These are phyloP conservation scores for Mesoligia furuncula DNA, from an alignment of 2,888 invertebrate species.

Conservation along the genomic window DNA sequence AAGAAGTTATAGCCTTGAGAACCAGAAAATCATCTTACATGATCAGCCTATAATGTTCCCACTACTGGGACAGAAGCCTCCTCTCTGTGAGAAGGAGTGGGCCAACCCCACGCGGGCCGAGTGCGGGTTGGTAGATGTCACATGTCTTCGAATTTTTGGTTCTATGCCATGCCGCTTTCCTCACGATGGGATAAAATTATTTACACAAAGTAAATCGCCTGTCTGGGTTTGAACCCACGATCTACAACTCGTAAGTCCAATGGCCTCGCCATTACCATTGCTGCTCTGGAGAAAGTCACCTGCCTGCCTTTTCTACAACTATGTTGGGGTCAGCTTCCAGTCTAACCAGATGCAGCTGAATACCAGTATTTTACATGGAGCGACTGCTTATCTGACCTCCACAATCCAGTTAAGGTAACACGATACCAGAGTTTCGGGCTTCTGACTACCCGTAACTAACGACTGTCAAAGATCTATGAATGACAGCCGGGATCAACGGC, in stretches of 20 bases:
- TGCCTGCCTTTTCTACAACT: neutral
- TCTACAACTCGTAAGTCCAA: neutral
- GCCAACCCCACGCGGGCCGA: neutral
- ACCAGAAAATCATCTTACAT: neutral
- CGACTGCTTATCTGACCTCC: neutral
- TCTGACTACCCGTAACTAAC: neutral
- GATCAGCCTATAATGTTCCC: neutral
- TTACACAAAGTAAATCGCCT: neutral
- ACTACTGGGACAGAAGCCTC: no score
- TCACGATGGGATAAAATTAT: neutral
- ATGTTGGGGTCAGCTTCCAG: no score
- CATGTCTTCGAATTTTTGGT: neutral
- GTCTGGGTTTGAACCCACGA: neutral
- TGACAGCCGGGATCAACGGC: neutral
- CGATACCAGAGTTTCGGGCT: neutral
- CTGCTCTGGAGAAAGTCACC: neutral
- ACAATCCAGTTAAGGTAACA: neutral
- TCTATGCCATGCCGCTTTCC: neutral
- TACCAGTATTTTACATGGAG: neutral
- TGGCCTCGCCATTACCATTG: no score
- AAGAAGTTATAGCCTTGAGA: conserved; percentile 53
- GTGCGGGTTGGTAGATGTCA: neutral
- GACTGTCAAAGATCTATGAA: neutral
- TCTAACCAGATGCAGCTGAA: neutral
- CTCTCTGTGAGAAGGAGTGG: neutral